Percentiles rank a stretch among this genome's conserved stretches.
phyloP scores from a whole-genome alignment of 1,140 invertebrate species.

The Drosophila sechellia region DNA sequence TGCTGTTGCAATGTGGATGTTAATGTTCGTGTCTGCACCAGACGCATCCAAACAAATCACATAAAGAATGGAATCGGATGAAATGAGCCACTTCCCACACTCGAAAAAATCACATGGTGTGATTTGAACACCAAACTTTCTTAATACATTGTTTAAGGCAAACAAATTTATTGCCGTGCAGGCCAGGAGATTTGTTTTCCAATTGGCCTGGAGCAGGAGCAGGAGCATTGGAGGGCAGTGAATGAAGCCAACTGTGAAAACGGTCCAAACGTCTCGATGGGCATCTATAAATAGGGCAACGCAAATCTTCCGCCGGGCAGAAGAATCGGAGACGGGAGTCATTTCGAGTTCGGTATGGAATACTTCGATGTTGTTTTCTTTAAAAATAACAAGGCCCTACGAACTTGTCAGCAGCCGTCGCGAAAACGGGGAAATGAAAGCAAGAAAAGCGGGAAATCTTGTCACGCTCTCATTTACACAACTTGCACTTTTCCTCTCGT shows the following conservation, averaged over 20 bases:
- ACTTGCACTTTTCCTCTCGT: constrained; percentile 25
- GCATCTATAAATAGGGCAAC: constrained; percentile 57
- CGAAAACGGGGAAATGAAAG: constrained; percentile 36
- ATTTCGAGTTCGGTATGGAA: constrained; percentile 28
- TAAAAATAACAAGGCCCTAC: constrained; percentile 46
- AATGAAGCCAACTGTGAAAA: constrained; percentile 75
- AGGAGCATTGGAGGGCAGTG: constrained; percentile 32
- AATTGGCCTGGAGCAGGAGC: not conserved
- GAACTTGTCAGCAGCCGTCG: constrained; percentile 52
- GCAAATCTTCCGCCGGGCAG: constrained; percentile 31
- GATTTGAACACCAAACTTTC: no score
- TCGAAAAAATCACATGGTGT: not conserved
- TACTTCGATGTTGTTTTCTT: constrained; percentile 48
- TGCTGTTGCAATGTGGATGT: constrained; percentile 26
- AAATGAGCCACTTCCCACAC: constrained; percentile 28
- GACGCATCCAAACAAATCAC: constrained; percentile 35
- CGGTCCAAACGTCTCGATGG: constrained; percentile 36
- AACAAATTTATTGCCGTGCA: not conserved
- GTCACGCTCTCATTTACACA: constrained; percentile 35
- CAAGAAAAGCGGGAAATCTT: constrained; percentile 38
- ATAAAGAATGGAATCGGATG: constrained; percentile 25
- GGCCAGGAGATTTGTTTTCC: constrained; percentile 7
- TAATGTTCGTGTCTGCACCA: constrained; percentile 50
- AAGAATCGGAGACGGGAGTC: constrained; percentile 41
- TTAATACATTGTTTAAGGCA: not conserved